Percentiles rank a stretch among this genome's conserved stretches.
These are phyloP conservation scores for Myrmophylax atrothorax DNA, from an alignment of 2,113 vertebrate species.

Conservation along the genomic window DNA sequence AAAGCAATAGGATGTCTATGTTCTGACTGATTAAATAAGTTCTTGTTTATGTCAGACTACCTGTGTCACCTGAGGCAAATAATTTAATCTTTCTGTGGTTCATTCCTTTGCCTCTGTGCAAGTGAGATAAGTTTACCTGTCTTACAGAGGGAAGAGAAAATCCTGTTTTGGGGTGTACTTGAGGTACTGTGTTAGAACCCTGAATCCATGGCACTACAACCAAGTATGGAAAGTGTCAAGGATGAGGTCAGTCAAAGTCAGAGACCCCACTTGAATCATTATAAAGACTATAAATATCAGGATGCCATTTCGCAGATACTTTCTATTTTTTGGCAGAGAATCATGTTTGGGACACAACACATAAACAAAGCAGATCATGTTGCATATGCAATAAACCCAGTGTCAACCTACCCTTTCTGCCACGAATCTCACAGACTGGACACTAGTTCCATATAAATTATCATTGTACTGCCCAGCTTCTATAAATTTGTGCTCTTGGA, in stretches of 20 bases:
- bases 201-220: not conserved
- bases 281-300: not conserved
- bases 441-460: constrained; percentile 96
- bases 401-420: constrained; percentile 88
- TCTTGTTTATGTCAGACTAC: not conserved
- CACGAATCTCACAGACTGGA: constrained; percentile 96
- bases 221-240: not conserved
- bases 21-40: not conserved
- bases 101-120: not conserved
- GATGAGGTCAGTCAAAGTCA: not conserved
- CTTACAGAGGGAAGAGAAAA: not conserved
- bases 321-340: not conserved
- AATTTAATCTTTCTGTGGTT: not conserved
- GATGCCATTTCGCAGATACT: not conserved
- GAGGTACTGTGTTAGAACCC: not conserved
- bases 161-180: not conserved
- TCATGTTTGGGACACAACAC: not conserved
- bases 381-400: not conserved
- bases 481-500: constrained; percentile 99
- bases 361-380: not conserved
- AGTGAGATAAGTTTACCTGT: not conserved
- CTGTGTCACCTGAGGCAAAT: not conserved
- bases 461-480: constrained; percentile 98
- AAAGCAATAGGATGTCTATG: not conserved
- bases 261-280: not conserved